Conservation (phyloP, 2,113 vertebrate genomes). For the Sebastes schlegelii region DNA sequence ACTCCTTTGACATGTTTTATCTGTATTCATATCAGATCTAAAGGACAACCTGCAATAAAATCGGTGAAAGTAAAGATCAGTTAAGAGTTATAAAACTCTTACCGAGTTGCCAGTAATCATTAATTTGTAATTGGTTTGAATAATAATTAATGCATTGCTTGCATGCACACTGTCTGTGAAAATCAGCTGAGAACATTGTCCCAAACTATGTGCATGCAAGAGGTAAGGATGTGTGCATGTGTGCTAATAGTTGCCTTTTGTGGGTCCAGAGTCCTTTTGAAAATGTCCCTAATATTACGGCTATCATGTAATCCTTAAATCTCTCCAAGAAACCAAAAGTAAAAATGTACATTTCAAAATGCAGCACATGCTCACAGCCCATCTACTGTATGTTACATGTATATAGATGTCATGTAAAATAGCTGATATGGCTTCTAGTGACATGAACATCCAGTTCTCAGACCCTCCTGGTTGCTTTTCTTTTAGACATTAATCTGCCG, state of each 20-base stretch:
- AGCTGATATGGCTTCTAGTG: neutral
- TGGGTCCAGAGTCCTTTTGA: constrained; percentile 28
- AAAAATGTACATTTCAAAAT: neutral
- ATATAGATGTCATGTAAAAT: neutral
- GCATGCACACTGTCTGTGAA: neutral
- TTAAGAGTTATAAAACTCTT: neutral
- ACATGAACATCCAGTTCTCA: neutral
- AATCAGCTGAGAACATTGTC: neutral
- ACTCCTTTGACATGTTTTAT: neutral
- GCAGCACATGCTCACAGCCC: neutral
- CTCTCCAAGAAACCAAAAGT: neutral
- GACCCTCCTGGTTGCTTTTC: neutral
- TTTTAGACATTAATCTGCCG: neutral
- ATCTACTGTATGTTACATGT: neutral
- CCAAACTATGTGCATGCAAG: neutral
- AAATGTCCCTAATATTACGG: neutral
- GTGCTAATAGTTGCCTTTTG: constrained; percentile 20
- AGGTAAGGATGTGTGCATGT: neutral
- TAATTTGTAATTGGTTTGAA: neutral
- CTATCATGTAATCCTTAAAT: constrained; percentile 13
- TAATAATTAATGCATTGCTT: neutral
- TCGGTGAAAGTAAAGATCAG: neutral
- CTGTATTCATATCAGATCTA: neutral
- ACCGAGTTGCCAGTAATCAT: no score
- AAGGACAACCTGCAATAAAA: neutral